Base-by-base conservation (phyloP, 2,888 invertebrate species). In the Phaedon cochleariae region DNA sequence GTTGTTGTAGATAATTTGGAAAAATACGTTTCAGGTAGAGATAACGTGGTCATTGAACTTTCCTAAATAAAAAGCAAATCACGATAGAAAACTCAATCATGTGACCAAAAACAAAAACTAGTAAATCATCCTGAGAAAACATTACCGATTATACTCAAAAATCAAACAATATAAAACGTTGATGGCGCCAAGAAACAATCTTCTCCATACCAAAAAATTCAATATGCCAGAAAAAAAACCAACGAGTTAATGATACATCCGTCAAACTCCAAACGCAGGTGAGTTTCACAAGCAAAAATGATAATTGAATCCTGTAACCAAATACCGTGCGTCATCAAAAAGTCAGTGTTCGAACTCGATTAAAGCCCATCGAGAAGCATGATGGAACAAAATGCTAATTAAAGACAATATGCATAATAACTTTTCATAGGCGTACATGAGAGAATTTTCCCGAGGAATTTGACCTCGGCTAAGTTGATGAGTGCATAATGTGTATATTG, bases 361-460 rank as follows among this genome's bases (percentile, higher is more conserved):
- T 54, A 60, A 59, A 46, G 51, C 54, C 15, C 45, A 41, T 37
- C 26, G 41, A 48, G 45, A 17, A 55, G 76, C 71, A 82, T 82
- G 82, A 82, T 82, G 77, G 78, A 80, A 81, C 81, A 82, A 82
- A 82, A 83, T 82, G 81, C 80, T 81, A 81, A 82, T 82, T 81
- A 79, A 80, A 79, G 76, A 79, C 80, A 80, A 80, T 79, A 78
- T 76, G 78, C 75, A 78, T 71, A 63, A 67, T 48, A 45, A 59
- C 46, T 26, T 26, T 46, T 51, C 59, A 41, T 41, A 15, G 41
- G n/a, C 41, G 41, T 41, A 41, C 41, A 4, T 3, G 15, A 41
- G 15, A 1, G 15, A 15, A n/a, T 41, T 34, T 12, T 10, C 34
- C 26, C 26, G 7, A 26, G 26, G 26, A 7, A 5, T n/a, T n/a